Percentiles rank a stretch among this genome's conserved stretches.
These are phyloP conservation scores for Galeruca laticollis DNA, from an alignment of 2,888 invertebrate species.

Conservation along the genomic window DNA sequence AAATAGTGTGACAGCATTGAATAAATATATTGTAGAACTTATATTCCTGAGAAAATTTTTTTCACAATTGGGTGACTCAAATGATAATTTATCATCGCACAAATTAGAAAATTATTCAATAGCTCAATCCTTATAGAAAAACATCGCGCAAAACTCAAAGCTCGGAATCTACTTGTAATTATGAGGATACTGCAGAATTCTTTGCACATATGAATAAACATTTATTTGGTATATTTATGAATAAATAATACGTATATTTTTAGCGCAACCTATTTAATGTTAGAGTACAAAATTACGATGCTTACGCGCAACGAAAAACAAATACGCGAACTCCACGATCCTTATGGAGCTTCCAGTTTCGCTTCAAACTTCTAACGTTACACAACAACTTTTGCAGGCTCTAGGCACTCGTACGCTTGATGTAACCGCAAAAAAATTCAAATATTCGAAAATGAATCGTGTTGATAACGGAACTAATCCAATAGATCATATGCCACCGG, in stretches of 20 bases:
- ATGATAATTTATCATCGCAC: too few relatives aligned
- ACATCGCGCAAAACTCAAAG: too few relatives aligned
- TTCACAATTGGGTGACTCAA: too few relatives aligned
- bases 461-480: conserved; percentile 30
- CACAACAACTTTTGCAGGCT: neutral
- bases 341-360: conserved; percentile 15
- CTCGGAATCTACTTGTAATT: too few relatives aligned
- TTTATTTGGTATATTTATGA: too few relatives aligned
- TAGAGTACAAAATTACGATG: neutral
- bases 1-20: too few relatives aligned
- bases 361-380: neutral
- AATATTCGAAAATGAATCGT: conserved; percentile 16
- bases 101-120: too few relatives aligned
- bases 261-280: neutral
- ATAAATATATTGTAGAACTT: too few relatives aligned
- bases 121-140: too few relatives aligned
- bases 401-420: neutral
- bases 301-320: conserved; percentile 1
- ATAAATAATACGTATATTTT: neutral
- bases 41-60: too few relatives aligned
- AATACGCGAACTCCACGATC: neutral
- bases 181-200: too few relatives aligned
- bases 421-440: conserved; percentile 10
- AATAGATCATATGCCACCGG: conserved; percentile 55
- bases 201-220: too few relatives aligned